These are phyloP conservation scores for Sterna hirundo DNA, from an alignment of 2,113 vertebrate species.

Conservation along the genomic window DNA sequence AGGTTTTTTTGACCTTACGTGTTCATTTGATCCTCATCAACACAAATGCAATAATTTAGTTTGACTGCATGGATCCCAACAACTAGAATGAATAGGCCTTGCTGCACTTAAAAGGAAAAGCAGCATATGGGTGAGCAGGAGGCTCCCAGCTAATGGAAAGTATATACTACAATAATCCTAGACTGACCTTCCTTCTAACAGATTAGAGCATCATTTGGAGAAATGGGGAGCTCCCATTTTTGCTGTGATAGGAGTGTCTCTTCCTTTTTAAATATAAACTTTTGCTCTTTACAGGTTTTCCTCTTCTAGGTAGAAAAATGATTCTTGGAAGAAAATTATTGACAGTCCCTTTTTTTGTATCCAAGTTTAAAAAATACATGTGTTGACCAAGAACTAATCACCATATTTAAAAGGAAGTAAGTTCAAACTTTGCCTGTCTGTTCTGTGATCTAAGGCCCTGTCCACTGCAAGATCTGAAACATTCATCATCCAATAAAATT, in stretches of 20 bases:
- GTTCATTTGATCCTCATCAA: not conserved
- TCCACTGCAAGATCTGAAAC: not conserved
- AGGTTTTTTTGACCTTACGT: not conserved
- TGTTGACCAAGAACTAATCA: not conserved
- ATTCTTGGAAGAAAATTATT: not conserved
- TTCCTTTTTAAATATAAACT: not conserved
- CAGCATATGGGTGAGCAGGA: slow-evolving; percentile 3
- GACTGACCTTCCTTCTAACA: not conserved
- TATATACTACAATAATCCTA: not conserved
- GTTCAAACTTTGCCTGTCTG: not conserved
- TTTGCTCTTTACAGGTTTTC: not conserved
- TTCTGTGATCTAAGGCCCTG: not conserved
- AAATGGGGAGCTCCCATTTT: not conserved
- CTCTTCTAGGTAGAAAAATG: not conserved
- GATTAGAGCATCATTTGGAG: not conserved
- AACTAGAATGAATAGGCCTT: not conserved
- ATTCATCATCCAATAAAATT: not conserved
- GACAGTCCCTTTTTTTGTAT: not conserved
- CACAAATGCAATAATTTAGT: not conserved
- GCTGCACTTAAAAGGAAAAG: not conserved
- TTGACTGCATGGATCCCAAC: not conserved
- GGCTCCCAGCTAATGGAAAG: not conserved
- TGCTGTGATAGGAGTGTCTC: not conserved
- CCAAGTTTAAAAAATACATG: not conserved
- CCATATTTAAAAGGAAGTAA: not conserved